Conservation (phyloP, 1,140 invertebrate species). For the Saccostrea cuccullata region DNA sequence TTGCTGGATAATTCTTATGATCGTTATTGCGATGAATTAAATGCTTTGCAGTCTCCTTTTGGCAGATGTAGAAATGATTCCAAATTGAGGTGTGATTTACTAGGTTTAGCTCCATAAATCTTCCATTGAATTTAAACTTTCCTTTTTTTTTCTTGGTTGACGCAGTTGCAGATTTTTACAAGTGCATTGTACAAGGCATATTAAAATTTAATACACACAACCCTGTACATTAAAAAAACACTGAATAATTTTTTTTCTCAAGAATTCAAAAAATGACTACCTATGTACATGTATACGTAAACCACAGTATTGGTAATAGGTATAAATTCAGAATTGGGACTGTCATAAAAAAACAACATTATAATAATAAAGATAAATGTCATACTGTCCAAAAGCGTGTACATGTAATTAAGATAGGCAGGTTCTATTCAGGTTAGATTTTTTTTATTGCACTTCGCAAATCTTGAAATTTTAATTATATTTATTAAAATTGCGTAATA, state of each 20-base stretch:
- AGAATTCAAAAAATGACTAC: too few relatives aligned
- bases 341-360: background rate
- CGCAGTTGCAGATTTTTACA: too few relatives aligned
- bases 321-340: background rate
- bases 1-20: background rate
- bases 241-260: too few relatives aligned
- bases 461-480: background rate
- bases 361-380: background rate
- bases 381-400: background rate
- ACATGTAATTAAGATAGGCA: background rate
- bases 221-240: too few relatives aligned
- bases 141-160: background rate
- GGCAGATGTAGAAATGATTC: slow-evolving; percentile 14
- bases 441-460: background rate
- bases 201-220: too few relatives aligned
- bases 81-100: slow-evolving; percentile 17
- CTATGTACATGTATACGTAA: too few relatives aligned
- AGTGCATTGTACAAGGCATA: too few relatives aligned
- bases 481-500: background rate
- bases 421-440: too few relatives aligned
- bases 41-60: background rate
- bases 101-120: slow-evolving; percentile 1
- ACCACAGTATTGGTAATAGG: background rate
- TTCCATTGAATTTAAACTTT: background rate
- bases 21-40: slow-evolving; percentile 5